phyloP scores from a whole-genome alignment of 1,140 invertebrate species.

The Hydropsyche tenuis region DNA sequence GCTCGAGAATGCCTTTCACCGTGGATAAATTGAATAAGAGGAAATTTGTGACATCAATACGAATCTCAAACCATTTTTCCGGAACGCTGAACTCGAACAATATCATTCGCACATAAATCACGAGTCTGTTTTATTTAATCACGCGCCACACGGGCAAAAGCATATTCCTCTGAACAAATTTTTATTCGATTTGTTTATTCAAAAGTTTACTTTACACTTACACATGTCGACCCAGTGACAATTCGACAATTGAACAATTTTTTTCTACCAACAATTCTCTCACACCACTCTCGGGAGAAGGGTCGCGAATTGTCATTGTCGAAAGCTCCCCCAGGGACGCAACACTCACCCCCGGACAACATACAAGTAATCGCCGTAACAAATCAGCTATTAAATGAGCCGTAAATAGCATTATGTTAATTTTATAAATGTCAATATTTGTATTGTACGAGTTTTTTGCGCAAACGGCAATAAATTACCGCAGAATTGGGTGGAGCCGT shows the following conservation, averaged over 20 bases:
- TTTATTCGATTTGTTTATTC: no score
- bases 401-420: slow-evolving; percentile 42
- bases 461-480: slow-evolving; percentile 31
- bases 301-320: not conserved
- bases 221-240: slow-evolving; percentile 1
- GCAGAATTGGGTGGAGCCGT: slow-evolving; percentile 29
- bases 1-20: slow-evolving; percentile 1
- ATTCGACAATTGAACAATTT: slow-evolving; percentile 1
- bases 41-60: slow-evolving; percentile 25
- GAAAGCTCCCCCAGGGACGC: not conserved
- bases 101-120: no score
- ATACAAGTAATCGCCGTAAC: slow-evolving; percentile 35
- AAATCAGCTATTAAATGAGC: slow-evolving; percentile 43
- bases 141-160: no score
- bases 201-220: not conserved
- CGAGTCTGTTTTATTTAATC: no score
- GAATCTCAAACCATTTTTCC: not conserved
- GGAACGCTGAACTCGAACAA: not conserved
- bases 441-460: slow-evolving; percentile 27
- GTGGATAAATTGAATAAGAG: slow-evolving; percentile 29
- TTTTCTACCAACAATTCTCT: slow-evolving; percentile 5
- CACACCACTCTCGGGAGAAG: not conserved
- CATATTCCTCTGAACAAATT: no score
- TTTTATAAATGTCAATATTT: slow-evolving; percentile 41
- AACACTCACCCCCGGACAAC: slow-evolving; percentile 3